A percentile compares a stretch with the other conserved stretches of the same genome.
These are phyloP conservation scores for Microtus pennsylvanicus DNA, from an alignment of 2,113 vertebrate species.

Conservation along the genomic window DNA sequence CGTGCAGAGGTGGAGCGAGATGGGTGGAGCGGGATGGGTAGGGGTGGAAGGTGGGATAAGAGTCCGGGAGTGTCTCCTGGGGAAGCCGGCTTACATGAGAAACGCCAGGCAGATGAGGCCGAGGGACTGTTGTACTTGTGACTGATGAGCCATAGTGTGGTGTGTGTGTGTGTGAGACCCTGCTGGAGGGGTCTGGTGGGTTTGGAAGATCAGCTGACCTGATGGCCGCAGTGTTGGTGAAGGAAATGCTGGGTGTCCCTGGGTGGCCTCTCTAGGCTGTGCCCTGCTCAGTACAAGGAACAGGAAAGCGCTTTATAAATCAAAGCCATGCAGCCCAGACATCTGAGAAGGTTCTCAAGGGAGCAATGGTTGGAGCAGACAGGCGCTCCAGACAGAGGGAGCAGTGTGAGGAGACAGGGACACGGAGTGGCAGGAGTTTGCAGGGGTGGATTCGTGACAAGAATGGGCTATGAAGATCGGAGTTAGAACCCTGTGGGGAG, in stretches of 20 bases:
- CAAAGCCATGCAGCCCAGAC: background rate
- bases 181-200: background rate
- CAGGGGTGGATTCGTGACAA: background rate
- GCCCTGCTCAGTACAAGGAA: background rate
- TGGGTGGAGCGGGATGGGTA: accelerated
- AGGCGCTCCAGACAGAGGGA: background rate
- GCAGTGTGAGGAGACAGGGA: background rate
- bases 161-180: too few species aligned
- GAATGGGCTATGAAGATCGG: background rate
- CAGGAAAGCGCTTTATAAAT: background rate
- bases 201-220: background rate
- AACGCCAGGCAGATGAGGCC: background rate
- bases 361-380: background rate
- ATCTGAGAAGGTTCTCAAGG: background rate
- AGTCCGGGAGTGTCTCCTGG: background rate
- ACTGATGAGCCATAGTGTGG: background rate
- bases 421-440: background rate
- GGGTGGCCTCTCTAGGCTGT: background rate
- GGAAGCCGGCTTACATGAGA: accelerated
- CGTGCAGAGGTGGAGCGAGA: too few species aligned
- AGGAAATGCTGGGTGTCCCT: background rate
- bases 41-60: background rate
- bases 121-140: background rate
- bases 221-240: accelerated
- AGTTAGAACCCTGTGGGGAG: background rate